Percentiles rank a stretch among this genome's conserved stretches.
These are phyloP conservation scores for Azemiops feae DNA, from an alignment of 2,113 vertebrate genomes.

Conservation along the genomic window DNA sequence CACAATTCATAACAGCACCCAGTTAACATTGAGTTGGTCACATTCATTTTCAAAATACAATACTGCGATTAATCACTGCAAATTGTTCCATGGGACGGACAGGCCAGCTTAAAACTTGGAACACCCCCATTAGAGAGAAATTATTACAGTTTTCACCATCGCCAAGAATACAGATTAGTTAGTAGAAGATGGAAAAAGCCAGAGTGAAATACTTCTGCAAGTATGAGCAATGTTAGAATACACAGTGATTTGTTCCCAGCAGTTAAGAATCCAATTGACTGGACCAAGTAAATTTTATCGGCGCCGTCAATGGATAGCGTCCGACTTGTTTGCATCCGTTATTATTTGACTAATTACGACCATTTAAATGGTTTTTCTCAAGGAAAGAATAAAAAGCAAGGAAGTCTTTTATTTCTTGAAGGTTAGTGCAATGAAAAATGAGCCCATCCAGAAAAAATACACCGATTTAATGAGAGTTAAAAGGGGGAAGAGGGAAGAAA, in stretches of 20 bases:
- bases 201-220: slow-evolving; percentile 37
- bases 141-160: slow-evolving; percentile 30
- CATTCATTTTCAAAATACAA: slow-evolving; percentile 43
- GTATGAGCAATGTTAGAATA: slow-evolving; percentile 33
- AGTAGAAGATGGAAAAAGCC: slow-evolving; percentile 36
- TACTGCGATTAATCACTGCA: slow-evolving; percentile 43
- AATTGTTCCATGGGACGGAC: slow-evolving; percentile 39
- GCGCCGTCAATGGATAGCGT: slow-evolving; percentile 57
- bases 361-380: slow-evolving; percentile 49
- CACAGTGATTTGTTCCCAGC: slow-evolving; percentile 38
- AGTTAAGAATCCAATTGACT: slow-evolving; percentile 34
- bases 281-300: slow-evolving; percentile 38
- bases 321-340: slow-evolving; percentile 55
- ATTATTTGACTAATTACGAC: slow-evolving; percentile 5
- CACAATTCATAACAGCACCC: slow-evolving; percentile 52
- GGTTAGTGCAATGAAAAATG: slow-evolving; percentile 54
- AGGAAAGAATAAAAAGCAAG: slow-evolving; percentile 61
- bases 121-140: slow-evolving; percentile 29
- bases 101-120: background rate
- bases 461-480: slow-evolving; percentile 23
- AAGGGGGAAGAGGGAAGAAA: slow-evolving; percentile 55
- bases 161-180: slow-evolving; percentile 40
- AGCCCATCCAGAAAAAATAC: slow-evolving; percentile 52
- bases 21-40: slow-evolving; percentile 47
- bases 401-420: slow-evolving; percentile 46